Evolutionary conservation across 2,888 invertebrate species (phyloP).

Genomic region (Lithophane ornitopus): DNA sequence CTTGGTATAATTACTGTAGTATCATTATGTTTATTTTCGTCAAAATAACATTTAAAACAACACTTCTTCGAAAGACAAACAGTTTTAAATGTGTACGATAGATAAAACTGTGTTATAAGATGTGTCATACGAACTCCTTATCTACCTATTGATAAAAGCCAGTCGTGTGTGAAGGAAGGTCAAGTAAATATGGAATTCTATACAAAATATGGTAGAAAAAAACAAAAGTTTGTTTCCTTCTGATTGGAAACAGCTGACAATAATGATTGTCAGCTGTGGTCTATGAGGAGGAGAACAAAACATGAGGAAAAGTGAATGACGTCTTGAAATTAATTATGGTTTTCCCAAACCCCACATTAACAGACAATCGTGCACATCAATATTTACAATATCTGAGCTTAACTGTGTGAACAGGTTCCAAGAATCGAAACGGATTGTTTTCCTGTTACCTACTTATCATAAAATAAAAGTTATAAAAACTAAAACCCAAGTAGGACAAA

Average conservation of each 20-base stretch:
- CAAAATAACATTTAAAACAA: constrained; percentile 19
- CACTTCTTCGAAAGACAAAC: constrained; percentile 28
- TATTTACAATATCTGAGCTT: constrained; percentile 4
- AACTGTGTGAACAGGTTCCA: constrained; percentile 41
- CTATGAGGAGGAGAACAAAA: neutral
- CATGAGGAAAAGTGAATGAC: neutral
- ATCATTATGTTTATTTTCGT: neutral
- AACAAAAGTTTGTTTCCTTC: neutral
- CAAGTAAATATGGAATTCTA: constrained; percentile 46
- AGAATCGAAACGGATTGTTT: constrained; percentile 44
- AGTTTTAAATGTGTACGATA: constrained; percentile 23
- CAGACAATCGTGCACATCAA: constrained; percentile 34
- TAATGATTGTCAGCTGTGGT: neutral
- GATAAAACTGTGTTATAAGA: constrained; percentile 30
- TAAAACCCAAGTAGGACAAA: too few relatives aligned
- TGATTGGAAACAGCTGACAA: too few relatives aligned
- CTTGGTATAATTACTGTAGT: constrained; percentile 13
- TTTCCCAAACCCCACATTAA: constrained; percentile 19
- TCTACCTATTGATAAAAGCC: constrained; percentile 48
- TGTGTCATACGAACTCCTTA: neutral
- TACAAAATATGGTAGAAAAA: constrained; percentile 17
- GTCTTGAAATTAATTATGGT: constrained; percentile 14
- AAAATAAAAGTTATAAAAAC: too few relatives aligned
- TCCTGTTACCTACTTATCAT: constrained; percentile 29
- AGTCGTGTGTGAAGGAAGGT: constrained; percentile 52